These are phyloP conservation scores for pig (Sus scrofa) DNA, from an alignment of 2,113 vertebrate genomes.

Conservation along the genomic window T2T-Sscrofa CM000812.6:63507501-63508000, in stretches of 20 bases:
- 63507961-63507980: neutral
- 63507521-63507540: neutral
- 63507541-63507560: neutral
- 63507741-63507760: conserved; percentile 26
- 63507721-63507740: neutral
- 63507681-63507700: neutral
- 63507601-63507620: neutral
- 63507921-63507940: neutral
- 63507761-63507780: neutral
- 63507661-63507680: neutral
- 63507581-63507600: neutral
- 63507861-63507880: neutral
- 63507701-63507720: neutral
- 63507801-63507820: neutral
- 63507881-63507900: neutral
- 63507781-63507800: neutral
- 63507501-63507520: neutral
- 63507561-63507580: neutral
- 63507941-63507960: neutral
- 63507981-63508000: neutral
- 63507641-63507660: neutral
- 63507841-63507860: neutral
- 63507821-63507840: neutral
- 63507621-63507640: neutral
- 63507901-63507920: neutral